phyloP scores from a whole-genome alignment of 1,140 invertebrate genomes.

The Danaus melanippus region DNA sequence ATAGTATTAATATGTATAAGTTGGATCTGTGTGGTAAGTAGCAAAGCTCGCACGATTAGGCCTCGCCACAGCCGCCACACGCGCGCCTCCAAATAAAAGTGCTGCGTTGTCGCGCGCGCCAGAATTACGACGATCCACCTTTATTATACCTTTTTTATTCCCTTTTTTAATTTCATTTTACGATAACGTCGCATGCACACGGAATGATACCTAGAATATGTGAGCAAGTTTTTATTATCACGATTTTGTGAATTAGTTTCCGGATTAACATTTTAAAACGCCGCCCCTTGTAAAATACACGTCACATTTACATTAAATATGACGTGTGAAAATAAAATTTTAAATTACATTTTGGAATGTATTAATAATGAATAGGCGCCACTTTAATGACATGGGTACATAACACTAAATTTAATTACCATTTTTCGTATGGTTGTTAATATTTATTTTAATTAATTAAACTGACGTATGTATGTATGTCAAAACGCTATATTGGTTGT shows the following conservation, averaged over 20 bases:
- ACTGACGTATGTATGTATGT: neutral
- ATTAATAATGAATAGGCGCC: slow-evolving; percentile 11
- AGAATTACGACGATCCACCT: slow-evolving; percentile 66
- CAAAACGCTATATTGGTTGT: too few species aligned
- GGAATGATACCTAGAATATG: slow-evolving; percentile 17
- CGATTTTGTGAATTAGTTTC: slow-evolving; percentile 11
- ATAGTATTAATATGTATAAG: neutral
- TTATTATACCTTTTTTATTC: slow-evolving; percentile 68
- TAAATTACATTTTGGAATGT: slow-evolving; percentile 6
- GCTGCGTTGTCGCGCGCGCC: slow-evolving; percentile 65
- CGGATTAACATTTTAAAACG: too few species aligned
- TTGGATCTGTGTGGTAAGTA: slow-evolving; percentile 32
- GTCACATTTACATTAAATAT: slow-evolving; percentile 15
- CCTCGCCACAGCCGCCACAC: slow-evolving; percentile 42
- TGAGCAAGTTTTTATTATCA: slow-evolving; percentile 3
- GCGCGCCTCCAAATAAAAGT: slow-evolving; percentile 65
- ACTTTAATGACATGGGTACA: neutral
- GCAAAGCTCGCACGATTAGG: slow-evolving; percentile 57
- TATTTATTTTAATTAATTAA: slow-evolving; percentile 3
- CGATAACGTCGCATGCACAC: slow-evolving; percentile 47
- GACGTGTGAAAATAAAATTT: slow-evolving; percentile 10
- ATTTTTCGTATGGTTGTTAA: neutral
- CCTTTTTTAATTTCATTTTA: slow-evolving; percentile 69
- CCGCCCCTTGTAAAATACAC: slow-evolving; percentile 10
- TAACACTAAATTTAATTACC: too few species aligned